A percentile compares a stretch with the other conserved stretches of the same genome.
Evolutionary conservation across 1,140 invertebrate genomes (phyloP).

Genomic region (Platyscapa corneri): DNA sequence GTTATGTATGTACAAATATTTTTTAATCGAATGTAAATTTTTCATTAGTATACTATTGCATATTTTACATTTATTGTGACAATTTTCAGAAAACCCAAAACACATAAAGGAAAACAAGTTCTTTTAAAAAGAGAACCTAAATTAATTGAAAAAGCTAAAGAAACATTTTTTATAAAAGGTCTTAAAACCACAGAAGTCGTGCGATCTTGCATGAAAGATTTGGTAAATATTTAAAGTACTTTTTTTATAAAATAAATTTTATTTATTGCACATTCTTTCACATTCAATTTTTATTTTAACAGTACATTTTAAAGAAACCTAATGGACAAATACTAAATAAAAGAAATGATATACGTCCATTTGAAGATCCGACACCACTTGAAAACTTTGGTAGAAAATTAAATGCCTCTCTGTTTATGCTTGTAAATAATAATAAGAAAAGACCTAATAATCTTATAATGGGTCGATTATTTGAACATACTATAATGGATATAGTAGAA

Average conservation of each 20-base stretch:
- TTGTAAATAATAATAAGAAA: slow-evolving; percentile 95
- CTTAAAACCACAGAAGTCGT: slow-evolving; percentile 86
- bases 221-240: slow-evolving; percentile 76
- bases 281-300: slow-evolving; percentile 61
- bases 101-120: slow-evolving; percentile 89
- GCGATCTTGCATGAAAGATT: slow-evolving; percentile 88
- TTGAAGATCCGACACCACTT: slow-evolving; percentile 87
- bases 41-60: neutral
- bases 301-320: slow-evolving; percentile 90
- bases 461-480: slow-evolving; percentile 91
- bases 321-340: slow-evolving; percentile 84
- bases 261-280: slow-evolving; percentile 3
- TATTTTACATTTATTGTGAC: slow-evolving; percentile 32
- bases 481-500: slow-evolving; percentile 97
- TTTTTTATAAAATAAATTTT: neutral
- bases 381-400: slow-evolving; percentile 91
- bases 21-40: slow-evolving; percentile 26
- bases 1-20: slow-evolving; percentile 68
- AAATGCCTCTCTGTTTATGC: slow-evolving; percentile 91
- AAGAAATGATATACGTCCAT: slow-evolving; percentile 90
- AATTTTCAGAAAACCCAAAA: slow-evolving; percentile 87
- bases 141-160: slow-evolving; percentile 91
- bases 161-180: slow-evolving; percentile 89
- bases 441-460: slow-evolving; percentile 93
- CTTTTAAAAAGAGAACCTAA: slow-evolving; percentile 89